A percentile compares a stretch with the other conserved stretches of the same genome.
phyloP scores from a whole-genome alignment of 2,113 vertebrate genomes.

The Sebastes schlegelii region DNA sequence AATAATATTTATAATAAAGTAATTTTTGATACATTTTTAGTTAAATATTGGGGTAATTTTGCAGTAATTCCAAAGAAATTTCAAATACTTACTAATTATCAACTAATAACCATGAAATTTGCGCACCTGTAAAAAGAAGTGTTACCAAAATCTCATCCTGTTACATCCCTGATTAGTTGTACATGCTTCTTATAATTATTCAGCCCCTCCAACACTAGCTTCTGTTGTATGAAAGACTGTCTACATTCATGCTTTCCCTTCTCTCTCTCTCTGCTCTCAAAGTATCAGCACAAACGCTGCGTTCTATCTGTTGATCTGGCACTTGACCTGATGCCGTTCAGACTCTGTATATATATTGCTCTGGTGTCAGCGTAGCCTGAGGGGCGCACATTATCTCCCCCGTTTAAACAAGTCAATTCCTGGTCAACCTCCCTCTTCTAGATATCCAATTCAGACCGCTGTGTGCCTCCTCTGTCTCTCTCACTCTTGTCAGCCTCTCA shows the following conservation, averaged over 20 bases:
- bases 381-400: conserved; percentile 34
- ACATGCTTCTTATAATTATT: neutral
- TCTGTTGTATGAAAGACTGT: neutral
- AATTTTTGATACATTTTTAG: no score
- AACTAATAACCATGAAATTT: no score
- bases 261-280: neutral
- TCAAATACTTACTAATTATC: no score
- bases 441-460: conserved; percentile 44
- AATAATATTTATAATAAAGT: no score
- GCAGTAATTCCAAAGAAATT: no score
- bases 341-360: conserved; percentile 2
- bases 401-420: conserved; percentile 51
- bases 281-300: conserved; percentile 3
- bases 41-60: no score
- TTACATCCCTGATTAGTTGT: no score
- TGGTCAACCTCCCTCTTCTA: conserved; percentile 46
- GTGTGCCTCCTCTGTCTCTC: conserved; percentile 53
- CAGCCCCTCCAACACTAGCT: neutral
- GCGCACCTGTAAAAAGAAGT: no score
- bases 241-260: conserved; percentile 7
- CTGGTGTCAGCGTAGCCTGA: neutral
- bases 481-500: conserved; percentile 28
- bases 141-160: no score
- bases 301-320: conserved; percentile 28
- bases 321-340: conserved; percentile 16